phyloP scores from a whole-genome alignment of 2,797 vertebrate species.

The Poeciliopsis paucimaculata region DNA sequence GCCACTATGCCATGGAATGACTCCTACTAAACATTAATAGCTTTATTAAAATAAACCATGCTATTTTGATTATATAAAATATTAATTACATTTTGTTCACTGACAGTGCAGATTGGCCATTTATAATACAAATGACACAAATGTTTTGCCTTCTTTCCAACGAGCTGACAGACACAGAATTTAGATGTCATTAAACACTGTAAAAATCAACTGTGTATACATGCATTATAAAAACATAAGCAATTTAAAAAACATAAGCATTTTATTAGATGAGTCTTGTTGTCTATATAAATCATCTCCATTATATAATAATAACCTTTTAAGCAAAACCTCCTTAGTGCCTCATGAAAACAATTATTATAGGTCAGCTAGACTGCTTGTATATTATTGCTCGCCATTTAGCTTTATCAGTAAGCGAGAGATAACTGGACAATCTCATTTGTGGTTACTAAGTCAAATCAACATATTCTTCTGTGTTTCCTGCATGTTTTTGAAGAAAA shows the following conservation, averaged over 20 bases:
- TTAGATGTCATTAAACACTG: slow-evolving; percentile 40
- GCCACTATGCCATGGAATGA: not conserved
- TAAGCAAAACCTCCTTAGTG: slow-evolving; percentile 37
- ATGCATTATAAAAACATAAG: slow-evolving; percentile 20
- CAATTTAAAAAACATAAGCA: slow-evolving; percentile 13
- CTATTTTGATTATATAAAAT: slow-evolving; percentile 34
- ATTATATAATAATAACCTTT: slow-evolving; percentile 40
- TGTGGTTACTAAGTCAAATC: slow-evolving; percentile 42
- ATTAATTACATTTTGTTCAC: slow-evolving; percentile 17
- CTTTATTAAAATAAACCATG: slow-evolving; percentile 26
- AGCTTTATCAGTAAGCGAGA: slow-evolving; percentile 40
- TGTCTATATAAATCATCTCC: slow-evolving; percentile 33
- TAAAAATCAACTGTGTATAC: slow-evolving; percentile 23
- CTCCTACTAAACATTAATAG: slow-evolving; percentile 12
- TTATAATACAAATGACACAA: slow-evolving; percentile 42
- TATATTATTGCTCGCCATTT: slow-evolving; percentile 40
- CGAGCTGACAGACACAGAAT: slow-evolving; percentile 44
- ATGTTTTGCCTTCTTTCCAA: slow-evolving; percentile 31
- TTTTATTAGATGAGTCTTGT: slow-evolving; percentile 26
- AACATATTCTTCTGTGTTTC: slow-evolving; percentile 35
- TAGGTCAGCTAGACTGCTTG: slow-evolving; percentile 15
- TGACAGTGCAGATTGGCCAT: slow-evolving; percentile 29
- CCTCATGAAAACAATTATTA: slow-evolving; percentile 35
- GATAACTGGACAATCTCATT: slow-evolving; percentile 41
- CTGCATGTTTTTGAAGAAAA: slow-evolving; percentile 55